Evolutionary conservation across 2,797 vertebrate genomes (phyloP).

Genomic region (Carcharodon carcharias): DNA sequence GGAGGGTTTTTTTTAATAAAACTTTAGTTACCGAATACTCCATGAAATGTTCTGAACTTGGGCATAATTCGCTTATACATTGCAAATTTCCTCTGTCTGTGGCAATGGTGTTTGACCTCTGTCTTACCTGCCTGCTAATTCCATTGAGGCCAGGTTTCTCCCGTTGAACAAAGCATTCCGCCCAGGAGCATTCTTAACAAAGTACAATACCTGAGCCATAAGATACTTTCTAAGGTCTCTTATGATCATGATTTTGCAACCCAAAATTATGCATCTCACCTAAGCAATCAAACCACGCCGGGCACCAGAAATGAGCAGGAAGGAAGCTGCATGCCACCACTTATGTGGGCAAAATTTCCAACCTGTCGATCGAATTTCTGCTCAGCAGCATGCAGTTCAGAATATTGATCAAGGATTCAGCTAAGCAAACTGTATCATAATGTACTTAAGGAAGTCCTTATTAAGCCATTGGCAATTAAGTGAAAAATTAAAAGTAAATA

Average conservation of each 20-base stretch:
- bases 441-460: neutral
- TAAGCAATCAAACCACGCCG: neutral
- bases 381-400: neutral
- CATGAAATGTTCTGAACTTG: neutral
- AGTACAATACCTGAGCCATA: neutral
- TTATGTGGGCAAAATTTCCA: neutral
- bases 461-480: slow-evolving; percentile 16
- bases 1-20: neutral
- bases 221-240: neutral
- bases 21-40: neutral
- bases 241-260: neutral
- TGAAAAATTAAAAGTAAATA: neutral
- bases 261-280: neutral
- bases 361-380: neutral
- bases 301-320: neutral
- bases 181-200: neutral
- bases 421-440: neutral
- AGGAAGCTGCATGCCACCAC: neutral
- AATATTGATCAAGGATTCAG: neutral
- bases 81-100: neutral
- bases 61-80: neutral
- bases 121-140: neutral
- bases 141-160: neutral
- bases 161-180: neutral
- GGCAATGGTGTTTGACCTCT: slow-evolving; percentile 5